Percentiles rank a stretch among this genome's conserved stretches.
These are phyloP conservation scores for Psammodynastes pulverulentus DNA, from an alignment of 2,113 vertebrate species.

Conservation along the genomic window DNA sequence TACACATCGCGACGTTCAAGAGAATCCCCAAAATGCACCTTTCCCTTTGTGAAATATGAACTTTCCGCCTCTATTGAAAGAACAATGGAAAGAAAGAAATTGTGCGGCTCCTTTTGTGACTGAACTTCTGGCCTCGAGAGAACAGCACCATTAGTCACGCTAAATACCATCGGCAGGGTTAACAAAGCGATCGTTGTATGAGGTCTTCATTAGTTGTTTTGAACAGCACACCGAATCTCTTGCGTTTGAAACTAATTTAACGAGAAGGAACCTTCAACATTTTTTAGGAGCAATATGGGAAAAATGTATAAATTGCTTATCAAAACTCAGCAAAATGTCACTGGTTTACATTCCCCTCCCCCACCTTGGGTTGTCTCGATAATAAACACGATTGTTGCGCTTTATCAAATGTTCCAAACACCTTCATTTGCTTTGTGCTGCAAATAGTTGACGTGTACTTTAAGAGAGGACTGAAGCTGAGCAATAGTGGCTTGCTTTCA, in stretches of 20 bases:
- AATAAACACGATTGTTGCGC: not conserved
- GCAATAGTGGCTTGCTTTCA: not conserved
- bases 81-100: not conserved
- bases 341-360: not conserved
- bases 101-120: not conserved
- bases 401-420: not conserved
- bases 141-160: not conserved
- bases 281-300: fast-evolving
- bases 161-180: not conserved
- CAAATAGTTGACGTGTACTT: not conserved
- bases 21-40: not conserved
- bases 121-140: not conserved
- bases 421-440: not conserved
- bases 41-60: not conserved
- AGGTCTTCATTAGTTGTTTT: conserved; percentile 16
- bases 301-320: not conserved
- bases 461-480: not conserved
- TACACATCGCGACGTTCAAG: not conserved
- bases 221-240: not conserved
- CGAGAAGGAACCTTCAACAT: not conserved
- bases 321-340: not conserved
- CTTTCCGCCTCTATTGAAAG: not conserved
- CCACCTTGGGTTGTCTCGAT: not conserved
- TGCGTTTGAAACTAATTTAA: not conserved
- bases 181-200: not conserved